Evolutionary conservation across 2,797 vertebrate genomes (phyloP).

Genomic region (Mustela erminea): DNA sequence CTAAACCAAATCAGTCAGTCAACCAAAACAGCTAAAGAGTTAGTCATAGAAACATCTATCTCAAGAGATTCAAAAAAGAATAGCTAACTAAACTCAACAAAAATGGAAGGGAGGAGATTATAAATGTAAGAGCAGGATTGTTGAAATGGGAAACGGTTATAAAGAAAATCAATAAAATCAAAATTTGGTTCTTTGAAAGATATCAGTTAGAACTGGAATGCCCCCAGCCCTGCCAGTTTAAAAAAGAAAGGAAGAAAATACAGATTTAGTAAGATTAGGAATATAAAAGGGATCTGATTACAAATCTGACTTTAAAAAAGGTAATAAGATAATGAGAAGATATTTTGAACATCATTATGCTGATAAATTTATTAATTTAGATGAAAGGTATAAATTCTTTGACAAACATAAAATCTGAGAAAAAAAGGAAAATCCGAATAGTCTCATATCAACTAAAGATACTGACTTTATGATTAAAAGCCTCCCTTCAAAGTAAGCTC

Average conservation of each 20-base stretch:
- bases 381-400: constrained; percentile 11
- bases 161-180: neutral
- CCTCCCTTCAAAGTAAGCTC: neutral
- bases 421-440: constrained; percentile 28
- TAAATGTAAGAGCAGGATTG: neutral
- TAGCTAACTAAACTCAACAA: neutral
- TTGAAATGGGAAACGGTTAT: neutral
- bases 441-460: neutral
- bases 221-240: neutral
- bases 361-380: neutral
- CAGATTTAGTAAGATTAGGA: neutral
- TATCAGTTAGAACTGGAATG: neutral
- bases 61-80: neutral
- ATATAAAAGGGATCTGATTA: neutral
- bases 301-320: neutral
- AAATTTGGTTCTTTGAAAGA: neutral
- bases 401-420: neutral
- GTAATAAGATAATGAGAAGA: neutral
- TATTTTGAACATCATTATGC: neutral
- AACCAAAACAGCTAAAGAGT: neutral
- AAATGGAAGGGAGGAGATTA: neutral
- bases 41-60: neutral
- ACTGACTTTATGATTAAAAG: neutral
- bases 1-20: neutral
- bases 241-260: neutral